phyloP scores from a whole-genome alignment of 2,113 vertebrate genomes.

The Albula glossodonta region DNA sequence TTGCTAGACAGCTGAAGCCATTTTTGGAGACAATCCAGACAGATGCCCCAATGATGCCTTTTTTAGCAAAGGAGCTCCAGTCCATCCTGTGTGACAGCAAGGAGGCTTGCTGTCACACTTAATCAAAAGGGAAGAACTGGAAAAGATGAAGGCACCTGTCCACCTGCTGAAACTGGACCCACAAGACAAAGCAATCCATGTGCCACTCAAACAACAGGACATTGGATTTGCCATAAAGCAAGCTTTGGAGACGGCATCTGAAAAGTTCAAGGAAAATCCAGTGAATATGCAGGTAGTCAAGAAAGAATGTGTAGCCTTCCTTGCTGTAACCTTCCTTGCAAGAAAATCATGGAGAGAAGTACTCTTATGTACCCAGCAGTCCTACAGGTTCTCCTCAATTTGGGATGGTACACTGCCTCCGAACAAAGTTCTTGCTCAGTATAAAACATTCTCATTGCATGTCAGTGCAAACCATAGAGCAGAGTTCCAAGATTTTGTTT shows the following conservation, averaged over 20 bases:
- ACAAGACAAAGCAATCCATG: conserved; percentile 11
- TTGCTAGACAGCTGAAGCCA: conserved; percentile 22
- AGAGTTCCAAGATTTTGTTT: conserved; percentile 27
- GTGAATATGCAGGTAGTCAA: conserved; percentile 8
- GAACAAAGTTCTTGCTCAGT: conserved; percentile 15
- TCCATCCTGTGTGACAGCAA: no score
- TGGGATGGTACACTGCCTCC: conserved; percentile 18
- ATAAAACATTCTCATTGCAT: conserved; percentile 20
- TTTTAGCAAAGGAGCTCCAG: conserved; percentile 24
- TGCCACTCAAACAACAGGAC: conserved; percentile 27
- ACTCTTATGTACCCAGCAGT: conserved; percentile 4
- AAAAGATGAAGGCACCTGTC: not conserved
- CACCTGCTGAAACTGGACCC: conserved; percentile 12
- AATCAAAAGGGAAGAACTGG: conserved; percentile 25
- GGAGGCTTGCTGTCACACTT: conserved; percentile 23
- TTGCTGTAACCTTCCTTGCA: conserved; percentile 9
- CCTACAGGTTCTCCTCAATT: conserved; percentile 10
- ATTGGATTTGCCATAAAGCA: conserved; percentile 26
- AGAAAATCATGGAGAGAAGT: conserved; percentile 5
- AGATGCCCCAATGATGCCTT: conserved; percentile 19
- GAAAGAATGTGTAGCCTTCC: conserved; percentile 19
- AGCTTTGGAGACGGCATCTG: conserved; percentile 22
- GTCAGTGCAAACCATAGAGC: conserved; percentile 24
- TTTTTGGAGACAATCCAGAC: conserved; percentile 24
- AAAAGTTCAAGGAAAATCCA: conserved; percentile 19